A percentile compares a stretch with the other conserved stretches of the same genome.
Conservation (phyloP, 2,113 vertebrate genomes). For the Poecilia latipinna region DNA sequence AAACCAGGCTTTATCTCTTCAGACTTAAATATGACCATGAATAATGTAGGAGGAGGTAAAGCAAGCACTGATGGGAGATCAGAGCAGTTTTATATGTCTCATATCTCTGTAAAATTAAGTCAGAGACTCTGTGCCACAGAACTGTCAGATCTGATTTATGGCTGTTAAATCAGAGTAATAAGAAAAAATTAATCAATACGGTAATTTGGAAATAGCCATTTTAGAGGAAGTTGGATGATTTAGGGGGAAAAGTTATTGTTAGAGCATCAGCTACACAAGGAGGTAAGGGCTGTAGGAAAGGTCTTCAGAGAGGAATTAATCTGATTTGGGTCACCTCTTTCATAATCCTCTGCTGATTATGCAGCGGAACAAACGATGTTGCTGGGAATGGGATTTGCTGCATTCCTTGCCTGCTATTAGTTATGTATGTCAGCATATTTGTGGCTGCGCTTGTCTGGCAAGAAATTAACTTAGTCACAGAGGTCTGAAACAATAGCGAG, state of each 20-base stretch:
- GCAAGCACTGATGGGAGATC: slow-evolving; percentile 36
- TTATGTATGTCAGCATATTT: slow-evolving; percentile 62
- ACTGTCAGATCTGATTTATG: slow-evolving; percentile 53
- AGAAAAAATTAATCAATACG: slow-evolving; percentile 36
- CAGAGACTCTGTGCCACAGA: slow-evolving; percentile 14
- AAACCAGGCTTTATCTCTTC: slow-evolving; percentile 55
- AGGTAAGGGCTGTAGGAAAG: slow-evolving; percentile 14
- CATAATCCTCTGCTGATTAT: slow-evolving; percentile 39
- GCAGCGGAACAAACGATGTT: slow-evolving; percentile 40
- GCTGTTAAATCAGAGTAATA: slow-evolving; percentile 24
- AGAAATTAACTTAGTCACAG: slow-evolving; percentile 69
- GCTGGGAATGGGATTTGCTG: slow-evolving; percentile 32
- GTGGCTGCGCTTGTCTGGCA: slow-evolving; percentile 62
- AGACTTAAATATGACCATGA: slow-evolving; percentile 56
- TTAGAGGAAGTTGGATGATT: slow-evolving; percentile 14
- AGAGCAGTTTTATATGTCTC: slow-evolving; percentile 25
- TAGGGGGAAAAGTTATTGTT: not conserved
- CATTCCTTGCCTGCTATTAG: slow-evolving; percentile 57
- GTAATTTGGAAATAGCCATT: slow-evolving; percentile 3
- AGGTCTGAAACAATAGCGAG: slow-evolving; percentile 67
- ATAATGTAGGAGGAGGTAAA: slow-evolving; percentile 59
- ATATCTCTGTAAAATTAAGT: slow-evolving; percentile 40
- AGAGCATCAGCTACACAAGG: slow-evolving; percentile 1
- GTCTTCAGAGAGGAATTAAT: slow-evolving; percentile 22
- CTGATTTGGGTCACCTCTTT: slow-evolving; percentile 31